A percentile compares a stretch with the other conserved stretches of the same genome.
Conservation (phyloP, 1,140 invertebrate genomes). For the Eriocheir sinensis region DNA sequence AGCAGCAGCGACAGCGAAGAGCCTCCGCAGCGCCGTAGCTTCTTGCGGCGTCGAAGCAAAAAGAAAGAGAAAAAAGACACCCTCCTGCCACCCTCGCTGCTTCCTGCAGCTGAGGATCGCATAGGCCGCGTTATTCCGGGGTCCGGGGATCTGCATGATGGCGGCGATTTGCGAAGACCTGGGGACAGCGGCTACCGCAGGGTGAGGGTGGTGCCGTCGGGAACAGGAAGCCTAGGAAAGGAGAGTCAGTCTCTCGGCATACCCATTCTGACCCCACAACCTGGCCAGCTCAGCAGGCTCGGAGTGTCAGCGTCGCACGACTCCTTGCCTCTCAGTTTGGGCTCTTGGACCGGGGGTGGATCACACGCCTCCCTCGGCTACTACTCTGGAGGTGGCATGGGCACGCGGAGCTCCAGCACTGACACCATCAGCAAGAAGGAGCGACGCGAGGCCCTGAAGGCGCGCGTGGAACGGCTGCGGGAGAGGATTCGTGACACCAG, state of each 20-base stretch:
- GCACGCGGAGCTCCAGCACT: conserved; percentile 75
- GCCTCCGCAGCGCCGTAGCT: conserved; percentile 27
- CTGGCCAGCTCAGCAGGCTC: conserved; percentile 59
- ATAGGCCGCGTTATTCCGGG: not conserved
- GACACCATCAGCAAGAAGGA: conserved; percentile 80
- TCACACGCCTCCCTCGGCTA: conserved; percentile 55
- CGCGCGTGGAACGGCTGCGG: conserved; percentile 86
- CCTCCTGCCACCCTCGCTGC: conserved; percentile 56
- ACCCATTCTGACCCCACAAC: conserved; percentile 58
- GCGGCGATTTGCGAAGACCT: not conserved
- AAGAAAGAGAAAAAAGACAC: conserved; percentile 67
- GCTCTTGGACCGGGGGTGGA: conserved; percentile 65
- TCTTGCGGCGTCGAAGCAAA: conserved; percentile 51
- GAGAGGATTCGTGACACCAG: conserved; percentile 84
- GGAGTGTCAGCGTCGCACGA: conserved; percentile 77
- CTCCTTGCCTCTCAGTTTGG: conserved; percentile 69
- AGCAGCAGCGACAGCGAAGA: conserved; percentile 58
- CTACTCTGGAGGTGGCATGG: conserved; percentile 65
- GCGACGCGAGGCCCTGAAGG: conserved; percentile 85
- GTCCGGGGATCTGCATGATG: not conserved
- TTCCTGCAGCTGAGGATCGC: conserved; percentile 32
- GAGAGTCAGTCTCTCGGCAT: conserved; percentile 74
- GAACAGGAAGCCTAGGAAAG: conserved; percentile 49
- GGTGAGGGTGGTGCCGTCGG: conserved; percentile 44
- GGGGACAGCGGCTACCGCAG: conserved; percentile 11